A percentile compares a stretch with the other conserved stretches of the same genome.
Conservation (phyloP, 2,888 invertebrate species). For the Nysson spinosus region DNA sequence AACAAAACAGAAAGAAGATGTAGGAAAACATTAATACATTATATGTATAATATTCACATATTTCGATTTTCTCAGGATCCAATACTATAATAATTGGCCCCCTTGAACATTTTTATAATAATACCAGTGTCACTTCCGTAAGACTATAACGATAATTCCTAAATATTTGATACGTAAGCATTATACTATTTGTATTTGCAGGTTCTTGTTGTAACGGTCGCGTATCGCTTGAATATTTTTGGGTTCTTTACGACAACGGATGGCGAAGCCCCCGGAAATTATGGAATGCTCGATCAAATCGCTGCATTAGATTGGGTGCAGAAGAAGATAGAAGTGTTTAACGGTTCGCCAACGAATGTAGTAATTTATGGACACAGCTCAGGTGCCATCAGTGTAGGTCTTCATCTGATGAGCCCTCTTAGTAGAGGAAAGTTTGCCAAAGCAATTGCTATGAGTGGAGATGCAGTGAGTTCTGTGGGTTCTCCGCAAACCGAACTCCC, state of each 20-base stretch:
- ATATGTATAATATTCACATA: too few species aligned
- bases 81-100: too few species aligned
- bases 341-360: slow-evolving; percentile 86
- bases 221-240: slow-evolving; percentile 88
- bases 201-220: slow-evolving; percentile 88
- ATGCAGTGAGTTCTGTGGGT: slow-evolving; percentile 83
- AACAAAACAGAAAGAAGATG: too few species aligned
- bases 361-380: slow-evolving; percentile 89
- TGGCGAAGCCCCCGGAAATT: slow-evolving; percentile 88
- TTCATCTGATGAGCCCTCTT: slow-evolving; percentile 82
- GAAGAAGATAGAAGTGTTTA: slow-evolving; percentile 85
- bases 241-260: slow-evolving; percentile 91
- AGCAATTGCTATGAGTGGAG: slow-evolving; percentile 90
- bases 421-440: slow-evolving; percentile 83
- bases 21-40: too few species aligned
- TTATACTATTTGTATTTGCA: too few species aligned
- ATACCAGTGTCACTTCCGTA: too few species aligned
- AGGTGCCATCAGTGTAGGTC: slow-evolving; percentile 87
- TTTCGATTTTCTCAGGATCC: too few species aligned
- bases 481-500: slow-evolving; percentile 82
- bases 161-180: too few species aligned
- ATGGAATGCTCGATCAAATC: slow-evolving; percentile 89
- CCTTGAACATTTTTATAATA: too few species aligned
- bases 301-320: slow-evolving; percentile 89
- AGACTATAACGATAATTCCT: too few species aligned